Conservation (phyloP, 2,113 vertebrate genomes). For the Anhinga anhinga region DNA sequence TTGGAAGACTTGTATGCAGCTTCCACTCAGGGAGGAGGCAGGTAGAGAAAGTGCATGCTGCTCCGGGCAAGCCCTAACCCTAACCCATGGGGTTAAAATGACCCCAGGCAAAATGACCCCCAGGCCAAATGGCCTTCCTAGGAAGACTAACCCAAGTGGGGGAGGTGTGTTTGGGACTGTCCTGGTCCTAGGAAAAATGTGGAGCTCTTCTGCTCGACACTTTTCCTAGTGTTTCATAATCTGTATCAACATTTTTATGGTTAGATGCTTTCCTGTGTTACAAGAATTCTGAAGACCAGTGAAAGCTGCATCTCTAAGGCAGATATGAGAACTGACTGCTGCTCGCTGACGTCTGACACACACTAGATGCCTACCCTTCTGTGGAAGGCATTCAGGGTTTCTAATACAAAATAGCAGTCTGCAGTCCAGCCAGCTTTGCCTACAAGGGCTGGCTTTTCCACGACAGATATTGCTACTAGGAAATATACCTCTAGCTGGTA, state of each 20-base stretch:
- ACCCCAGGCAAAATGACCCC: too few relatives aligned
- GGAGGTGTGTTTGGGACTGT: background rate
- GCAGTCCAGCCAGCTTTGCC: background rate
- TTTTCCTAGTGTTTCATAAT: background rate
- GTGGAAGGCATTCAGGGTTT: background rate
- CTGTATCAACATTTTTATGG: background rate
- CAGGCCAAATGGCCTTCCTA: background rate
- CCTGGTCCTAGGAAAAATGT: too few relatives aligned
- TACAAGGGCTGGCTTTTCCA: background rate
- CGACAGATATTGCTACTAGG: background rate
- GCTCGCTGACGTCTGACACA: background rate
- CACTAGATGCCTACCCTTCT: background rate
- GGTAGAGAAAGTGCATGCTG: background rate
- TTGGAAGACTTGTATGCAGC: background rate
- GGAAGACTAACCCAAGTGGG: background rate
- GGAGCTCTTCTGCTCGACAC: background rate
- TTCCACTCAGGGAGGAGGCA: background rate
- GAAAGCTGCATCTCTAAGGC: background rate
- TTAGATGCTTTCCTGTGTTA: background rate
- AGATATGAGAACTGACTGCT: rapidly evolving
- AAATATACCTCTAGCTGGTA: background rate
- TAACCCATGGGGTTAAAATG: too few relatives aligned
- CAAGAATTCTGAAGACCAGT: background rate
- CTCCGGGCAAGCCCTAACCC: too few relatives aligned
- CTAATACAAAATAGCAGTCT: background rate